A percentile compares a stretch with the other conserved stretches of the same genome.
phyloP scores from a whole-genome alignment of 1,140 invertebrate species.

The Drosophila funebris region DNA sequence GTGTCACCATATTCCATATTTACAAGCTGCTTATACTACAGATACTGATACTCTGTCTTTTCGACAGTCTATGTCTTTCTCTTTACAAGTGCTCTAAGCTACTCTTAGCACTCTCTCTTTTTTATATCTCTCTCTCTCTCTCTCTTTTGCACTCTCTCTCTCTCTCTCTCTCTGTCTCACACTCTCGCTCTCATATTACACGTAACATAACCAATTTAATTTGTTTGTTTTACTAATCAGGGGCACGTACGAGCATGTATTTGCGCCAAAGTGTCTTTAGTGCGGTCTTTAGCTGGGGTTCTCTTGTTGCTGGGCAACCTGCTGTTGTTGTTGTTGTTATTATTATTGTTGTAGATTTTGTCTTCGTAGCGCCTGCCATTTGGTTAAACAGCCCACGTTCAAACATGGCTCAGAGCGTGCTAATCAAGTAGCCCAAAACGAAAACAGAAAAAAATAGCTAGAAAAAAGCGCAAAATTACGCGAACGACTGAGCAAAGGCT shows the following conservation, averaged over 20 bases:
- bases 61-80: neutral
- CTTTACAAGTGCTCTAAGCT: neutral
- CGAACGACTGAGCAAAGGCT: constrained; percentile 66
- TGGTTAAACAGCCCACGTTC: constrained; percentile 76
- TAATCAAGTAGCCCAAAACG: constrained; percentile 70
- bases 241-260: constrained; percentile 71
- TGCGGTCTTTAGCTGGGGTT: constrained; percentile 57
- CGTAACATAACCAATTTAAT: constrained; percentile 62
- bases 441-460: constrained; percentile 28
- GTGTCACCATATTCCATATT: too few species aligned
- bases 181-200: constrained; percentile 2
- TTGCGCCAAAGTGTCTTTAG: constrained; percentile 68
- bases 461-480: constrained; percentile 55
- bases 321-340: constrained; percentile 38
- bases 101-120: constrained; percentile 8
- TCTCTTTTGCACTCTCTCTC: neutral
- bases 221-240: constrained; percentile 80
- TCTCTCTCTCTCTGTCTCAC: neutral
- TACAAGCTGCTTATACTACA: too few species aligned
- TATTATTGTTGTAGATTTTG: constrained; percentile 33
- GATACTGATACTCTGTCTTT: neutral
- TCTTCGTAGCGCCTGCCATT: constrained; percentile 48
- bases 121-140: too few species aligned
- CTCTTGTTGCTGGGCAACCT: constrained; percentile 10
- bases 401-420: constrained; percentile 76